phyloP scores from a whole-genome alignment of 2,888 invertebrate species.

The Ethmia dodecea region DNA sequence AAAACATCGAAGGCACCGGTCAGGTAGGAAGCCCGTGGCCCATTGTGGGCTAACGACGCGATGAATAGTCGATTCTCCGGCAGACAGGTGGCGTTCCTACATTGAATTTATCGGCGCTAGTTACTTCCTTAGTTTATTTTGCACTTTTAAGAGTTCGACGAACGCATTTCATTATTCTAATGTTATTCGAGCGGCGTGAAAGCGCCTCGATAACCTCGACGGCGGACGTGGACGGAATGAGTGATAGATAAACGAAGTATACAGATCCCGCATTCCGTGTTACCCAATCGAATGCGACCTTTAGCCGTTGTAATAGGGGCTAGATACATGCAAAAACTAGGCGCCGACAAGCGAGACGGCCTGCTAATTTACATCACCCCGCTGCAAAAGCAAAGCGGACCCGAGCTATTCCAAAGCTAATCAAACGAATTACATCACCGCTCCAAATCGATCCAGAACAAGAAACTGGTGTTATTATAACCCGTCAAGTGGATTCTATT shows the following conservation, averaged over 20 bases:
- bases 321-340: conserved; percentile 28
- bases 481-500: conserved; percentile 29
- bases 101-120: conserved; percentile 28
- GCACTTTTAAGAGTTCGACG: conserved; percentile 67
- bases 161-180: conserved; percentile 67
- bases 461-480: conserved; percentile 16
- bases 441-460: conserved; percentile 18
- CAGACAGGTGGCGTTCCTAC: conserved; percentile 55
- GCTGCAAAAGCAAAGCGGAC: conserved; percentile 42
- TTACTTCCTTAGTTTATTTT: conserved; percentile 40
- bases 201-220: conserved; percentile 64
- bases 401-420: conserved; percentile 41
- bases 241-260: conserved; percentile 42
- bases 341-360: conserved; percentile 29
- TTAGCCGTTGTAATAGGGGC: conserved; percentile 35
- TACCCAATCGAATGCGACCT: conserved; percentile 31
- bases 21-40: conserved; percentile 54
- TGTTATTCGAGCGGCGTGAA: conserved; percentile 69
- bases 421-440: conserved; percentile 28
- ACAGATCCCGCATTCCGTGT: conserved; percentile 28
- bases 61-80: conserved; percentile 36
- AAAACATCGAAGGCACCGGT: conserved; percentile 32
- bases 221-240: conserved; percentile 55
- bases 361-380: conserved; percentile 43
- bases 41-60: conserved; percentile 65